phyloP scores from a whole-genome alignment of 2,797 vertebrate species.

The Dromococcyx pavoninus region DNA sequence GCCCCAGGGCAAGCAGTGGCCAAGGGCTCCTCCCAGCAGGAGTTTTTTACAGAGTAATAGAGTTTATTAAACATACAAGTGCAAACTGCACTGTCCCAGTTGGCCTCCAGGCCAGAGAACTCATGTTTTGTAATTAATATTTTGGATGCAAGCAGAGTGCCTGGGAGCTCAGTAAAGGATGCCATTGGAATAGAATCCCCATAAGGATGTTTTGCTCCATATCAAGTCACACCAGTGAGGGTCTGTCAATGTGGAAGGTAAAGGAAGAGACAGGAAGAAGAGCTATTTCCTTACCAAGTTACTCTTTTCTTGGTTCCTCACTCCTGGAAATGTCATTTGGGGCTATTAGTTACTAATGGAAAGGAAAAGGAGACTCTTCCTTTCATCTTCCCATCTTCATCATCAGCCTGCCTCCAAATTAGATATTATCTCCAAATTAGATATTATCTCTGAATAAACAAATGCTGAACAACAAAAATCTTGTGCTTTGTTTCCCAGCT shows the following conservation, averaged over 20 bases:
- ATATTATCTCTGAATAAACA: constrained; percentile 25
- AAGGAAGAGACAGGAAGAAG: neutral
- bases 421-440: constrained; percentile 1
- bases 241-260: neutral
- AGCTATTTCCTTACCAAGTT: neutral
- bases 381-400: neutral
- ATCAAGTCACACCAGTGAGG: neutral
- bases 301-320: neutral
- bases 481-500: constrained; percentile 7
- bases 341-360: neutral
- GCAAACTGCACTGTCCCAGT: neutral
- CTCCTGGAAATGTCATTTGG: neutral
- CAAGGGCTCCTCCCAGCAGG: neutral
- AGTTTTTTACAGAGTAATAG: neutral
- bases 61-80: neutral
- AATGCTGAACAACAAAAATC: neutral
- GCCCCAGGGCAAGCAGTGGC: neutral
- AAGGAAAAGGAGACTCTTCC: neutral
- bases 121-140: neutral
- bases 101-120: neutral
- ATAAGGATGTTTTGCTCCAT: neutral
- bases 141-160: neutral
- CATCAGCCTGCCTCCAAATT: neutral
- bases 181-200: neutral
- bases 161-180: neutral